Evolutionary conservation across 2,797 vertebrate species (phyloP).

Genomic region (Arremon brunneinucha): DNA sequence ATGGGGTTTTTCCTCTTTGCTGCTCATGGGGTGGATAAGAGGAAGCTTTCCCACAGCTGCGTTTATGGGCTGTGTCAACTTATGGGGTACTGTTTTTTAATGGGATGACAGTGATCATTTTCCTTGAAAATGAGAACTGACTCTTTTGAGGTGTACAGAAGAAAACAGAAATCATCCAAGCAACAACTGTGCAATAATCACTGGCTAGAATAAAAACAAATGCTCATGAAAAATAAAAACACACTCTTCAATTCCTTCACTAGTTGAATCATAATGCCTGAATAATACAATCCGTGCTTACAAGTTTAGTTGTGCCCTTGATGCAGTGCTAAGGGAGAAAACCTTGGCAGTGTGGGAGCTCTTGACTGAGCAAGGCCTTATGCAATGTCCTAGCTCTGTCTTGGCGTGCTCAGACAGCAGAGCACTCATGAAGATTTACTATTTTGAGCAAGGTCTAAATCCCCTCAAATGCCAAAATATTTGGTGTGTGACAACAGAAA

Average conservation of each 20-base stretch:
- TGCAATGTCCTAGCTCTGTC: neutral
- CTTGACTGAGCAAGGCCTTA: neutral
- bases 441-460: neutral
- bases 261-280: neutral
- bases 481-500: neutral
- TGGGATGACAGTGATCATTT: neutral
- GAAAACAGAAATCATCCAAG: neutral
- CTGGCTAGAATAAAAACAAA: neutral
- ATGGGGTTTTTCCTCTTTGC: neutral
- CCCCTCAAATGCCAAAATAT: neutral
- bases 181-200: neutral
- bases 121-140: neutral
- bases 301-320: neutral
- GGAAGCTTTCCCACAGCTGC: neutral
- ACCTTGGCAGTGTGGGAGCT: neutral
- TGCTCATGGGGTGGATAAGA: neutral
- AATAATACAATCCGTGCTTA: neutral
- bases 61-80: too few species aligned
- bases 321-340: neutral
- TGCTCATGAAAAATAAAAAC: neutral
- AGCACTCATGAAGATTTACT: neutral
- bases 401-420: neutral
- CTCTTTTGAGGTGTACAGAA: neutral
- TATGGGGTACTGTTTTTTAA: too few species aligned
- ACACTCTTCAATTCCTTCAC: neutral